Base-by-base conservation (phyloP, 2,797 vertebrate species). In the Urocyon cinereoargenteus region DNA sequence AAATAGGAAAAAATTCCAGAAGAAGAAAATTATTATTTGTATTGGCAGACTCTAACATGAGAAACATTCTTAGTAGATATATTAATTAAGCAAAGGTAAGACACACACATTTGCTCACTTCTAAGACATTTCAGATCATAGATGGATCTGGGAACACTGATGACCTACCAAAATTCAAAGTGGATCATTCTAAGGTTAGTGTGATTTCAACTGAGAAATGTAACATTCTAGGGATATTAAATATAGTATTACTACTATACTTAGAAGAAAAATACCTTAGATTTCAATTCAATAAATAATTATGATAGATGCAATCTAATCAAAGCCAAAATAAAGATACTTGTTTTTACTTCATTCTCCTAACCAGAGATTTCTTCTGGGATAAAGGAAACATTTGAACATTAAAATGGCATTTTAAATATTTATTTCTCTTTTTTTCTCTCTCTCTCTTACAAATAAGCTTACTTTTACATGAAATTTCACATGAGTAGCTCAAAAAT, bases 41-140 rank as follows among this genome's bases (percentile, higher is more conserved):
- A 59, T 88, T 97, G 51, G 36, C 57, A 84, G 88, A 73, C 49
- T 89, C 89, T 34, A 85, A 73, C 96, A 59, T 91, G 21, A 66
- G 59, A 78, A 87, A 57, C 11, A 51, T 78, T 91, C 21, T 91
- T 97, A 86, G 61, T 86, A 79, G 72, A 26, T 57, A 57, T 55
- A 31, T 9, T 81, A 89, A 96, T 73, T 79, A 91, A 90, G 66
- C 28, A 89, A 82, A 83, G 34, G 51, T 81, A 81, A 49, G 66
- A 92, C 81, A 34, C 13, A 85, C 36, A 79, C 24, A 45, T 92
- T 94, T 92, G 11, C 59, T 94, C 40, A 86, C 31, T 94, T 97
- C 64, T 66, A 62, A 94, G 68, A 75, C 51, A 57, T 86, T 82
- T 96, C 59, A 82, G 31, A 86, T 94, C n/a, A 66, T 73, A 19